Evolutionary conservation across 1,140 invertebrate genomes (phyloP).

Genomic region (Drosophila prosaltans): DNA sequence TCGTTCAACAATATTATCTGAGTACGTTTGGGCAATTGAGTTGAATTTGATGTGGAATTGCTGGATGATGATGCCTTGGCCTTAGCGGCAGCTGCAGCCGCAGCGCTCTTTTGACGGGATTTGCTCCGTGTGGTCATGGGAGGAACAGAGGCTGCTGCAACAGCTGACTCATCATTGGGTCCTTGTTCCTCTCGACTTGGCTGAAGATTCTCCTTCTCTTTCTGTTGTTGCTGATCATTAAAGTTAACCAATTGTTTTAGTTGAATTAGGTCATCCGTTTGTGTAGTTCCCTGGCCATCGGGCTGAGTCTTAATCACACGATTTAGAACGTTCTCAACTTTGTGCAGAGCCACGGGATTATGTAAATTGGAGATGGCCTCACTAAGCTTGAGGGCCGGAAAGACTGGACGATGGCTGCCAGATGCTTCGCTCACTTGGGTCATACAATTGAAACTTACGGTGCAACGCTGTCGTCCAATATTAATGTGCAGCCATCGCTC

Average conservation of each 20-base stretch:
- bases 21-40: constrained; percentile 54
- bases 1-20: constrained; percentile 71
- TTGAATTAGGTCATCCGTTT: constrained; percentile 51
- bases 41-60: neutral
- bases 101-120: constrained; percentile 58
- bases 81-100: constrained; percentile 52
- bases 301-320: constrained; percentile 46
- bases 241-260: constrained; percentile 57
- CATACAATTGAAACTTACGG: constrained; percentile 92
- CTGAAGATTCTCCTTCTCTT: neutral
- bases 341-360: constrained; percentile 32
- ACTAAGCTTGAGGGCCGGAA: constrained; percentile 86
- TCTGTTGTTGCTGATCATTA: constrained; percentile 35
- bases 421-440: constrained; percentile 93
- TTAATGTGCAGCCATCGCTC: constrained; percentile 89
- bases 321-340: constrained; percentile 56
- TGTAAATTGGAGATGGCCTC: constrained; percentile 62
- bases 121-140: constrained; percentile 68
- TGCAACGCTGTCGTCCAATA: constrained; percentile 90
- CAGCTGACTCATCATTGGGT: neutral
- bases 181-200: neutral
- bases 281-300: constrained; percentile 47
- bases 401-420: constrained; percentile 92
- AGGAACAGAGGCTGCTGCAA: constrained; percentile 10
- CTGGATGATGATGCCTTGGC: constrained; percentile 26